Evolutionary conservation across 2,797 vertebrate species (phyloP).

Genomic region (Distichodus sexfasciatus): DNA sequence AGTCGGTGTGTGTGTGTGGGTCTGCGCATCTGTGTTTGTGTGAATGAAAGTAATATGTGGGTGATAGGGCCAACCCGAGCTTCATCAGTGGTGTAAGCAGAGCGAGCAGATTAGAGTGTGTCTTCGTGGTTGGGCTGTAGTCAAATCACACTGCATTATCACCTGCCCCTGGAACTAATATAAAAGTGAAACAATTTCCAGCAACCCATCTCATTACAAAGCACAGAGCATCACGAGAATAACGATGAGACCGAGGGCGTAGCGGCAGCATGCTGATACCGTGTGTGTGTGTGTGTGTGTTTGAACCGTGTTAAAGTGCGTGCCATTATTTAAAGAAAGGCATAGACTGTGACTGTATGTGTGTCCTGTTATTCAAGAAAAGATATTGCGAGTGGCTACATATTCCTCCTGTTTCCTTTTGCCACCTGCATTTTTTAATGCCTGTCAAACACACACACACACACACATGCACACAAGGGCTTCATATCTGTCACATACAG

Average conservation of each 20-base stretch:
- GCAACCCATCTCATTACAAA: constrained; percentile 47
- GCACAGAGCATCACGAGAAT: constrained; percentile 32
- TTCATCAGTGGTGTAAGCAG: constrained; percentile 30
- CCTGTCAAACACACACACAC: background rate
- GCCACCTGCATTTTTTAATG: background rate
- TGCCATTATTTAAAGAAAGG: constrained; percentile 33
- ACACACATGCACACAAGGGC: background rate
- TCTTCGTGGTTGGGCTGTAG: constrained; percentile 33
- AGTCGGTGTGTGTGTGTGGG: constrained; percentile 52
- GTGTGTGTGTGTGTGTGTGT: constrained; percentile 7
- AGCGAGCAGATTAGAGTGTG: constrained; percentile 40
- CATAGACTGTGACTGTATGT: background rate
- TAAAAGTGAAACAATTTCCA: constrained; percentile 47
- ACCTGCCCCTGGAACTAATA: constrained; percentile 45
- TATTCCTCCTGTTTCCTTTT: constrained; percentile 1
- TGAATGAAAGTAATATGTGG: constrained; percentile 47
- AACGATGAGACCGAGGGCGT: constrained; percentile 25
- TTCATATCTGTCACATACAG: constrained; percentile 23
- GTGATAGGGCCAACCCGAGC: constrained; percentile 31
- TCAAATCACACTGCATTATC: constrained; percentile 47
- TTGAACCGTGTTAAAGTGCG: constrained; percentile 21
- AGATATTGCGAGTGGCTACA: constrained; percentile 1
- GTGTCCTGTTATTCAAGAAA: constrained; percentile 20
- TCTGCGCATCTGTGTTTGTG: constrained; percentile 50
- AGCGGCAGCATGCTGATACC: constrained; percentile 31